A percentile compares a stretch with the other conserved stretches of the same genome.
Conservation (phyloP, 2,113 vertebrate species). For the Gambusia affinis region DNA sequence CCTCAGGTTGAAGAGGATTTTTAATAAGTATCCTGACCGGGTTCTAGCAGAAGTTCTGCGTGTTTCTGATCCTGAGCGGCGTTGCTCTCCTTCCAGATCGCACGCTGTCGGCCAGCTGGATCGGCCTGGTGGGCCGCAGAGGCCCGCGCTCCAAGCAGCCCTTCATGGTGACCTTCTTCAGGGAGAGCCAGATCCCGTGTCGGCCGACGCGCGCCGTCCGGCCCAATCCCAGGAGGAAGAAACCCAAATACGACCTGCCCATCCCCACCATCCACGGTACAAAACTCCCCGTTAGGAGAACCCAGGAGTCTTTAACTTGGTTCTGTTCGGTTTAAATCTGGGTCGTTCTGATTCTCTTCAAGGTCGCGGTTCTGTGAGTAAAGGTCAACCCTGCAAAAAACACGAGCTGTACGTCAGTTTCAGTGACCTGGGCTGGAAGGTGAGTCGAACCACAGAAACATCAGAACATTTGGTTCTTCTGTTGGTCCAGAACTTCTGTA, state of each 20-base stretch:
- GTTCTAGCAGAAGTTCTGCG: neutral
- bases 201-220: conserved; percentile 82
- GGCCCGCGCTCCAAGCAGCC: conserved; percentile 91
- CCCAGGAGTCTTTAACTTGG: neutral
- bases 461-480: no score
- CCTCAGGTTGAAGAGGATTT: no score
- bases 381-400: conserved; percentile 86
- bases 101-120: conserved; percentile 86
- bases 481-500: no score
- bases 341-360: conserved; percentile 44
- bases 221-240: conserved; percentile 83
- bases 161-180: conserved; percentile 96
- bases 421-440: conserved; percentile 97
- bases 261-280: conserved; percentile 88
- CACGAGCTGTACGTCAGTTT: conserved; percentile 97
- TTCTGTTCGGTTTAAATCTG: neutral
- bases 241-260: conserved; percentile 85
- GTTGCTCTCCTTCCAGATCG: conserved; percentile 68
- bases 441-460: conserved; percentile 37
- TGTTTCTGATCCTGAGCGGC: neutral
- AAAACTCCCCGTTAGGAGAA: neutral
- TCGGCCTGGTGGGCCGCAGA: conserved; percentile 86
- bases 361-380: conserved; percentile 77
- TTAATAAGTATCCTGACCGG: no score
- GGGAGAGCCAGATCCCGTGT: conserved; percentile 81